Base-by-base conservation (phyloP, 2,888 invertebrate species). In the Leptopilina myrica region DNA sequence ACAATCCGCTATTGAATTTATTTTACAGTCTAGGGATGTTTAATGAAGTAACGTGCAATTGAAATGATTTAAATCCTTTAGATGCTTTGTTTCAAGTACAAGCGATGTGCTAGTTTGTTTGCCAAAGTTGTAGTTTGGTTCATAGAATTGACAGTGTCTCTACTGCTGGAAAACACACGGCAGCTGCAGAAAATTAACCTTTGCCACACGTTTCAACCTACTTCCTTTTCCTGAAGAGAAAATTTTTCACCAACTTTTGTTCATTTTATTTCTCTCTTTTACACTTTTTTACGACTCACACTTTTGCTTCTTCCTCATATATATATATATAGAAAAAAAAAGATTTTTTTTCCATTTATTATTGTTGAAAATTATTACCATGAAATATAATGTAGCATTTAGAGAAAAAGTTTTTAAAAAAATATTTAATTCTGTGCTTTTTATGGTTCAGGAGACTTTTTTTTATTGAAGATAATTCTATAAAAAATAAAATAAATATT, bases 111-210 rank as follows among this genome's bases (percentile, higher is more conserved):
- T 53, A 9, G 26, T 53, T 53, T 69, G 69, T 69, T 69, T 56
- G 69, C 53, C 12, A 49, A 69, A 53, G 69, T 69, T 69, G 53
- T 49, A 26, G 12, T 26, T 26, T 53, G 33, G 69, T 53, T 53
- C 26, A n/a, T 53, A 33, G 33, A 69, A 69, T 69, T 69, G 69
- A 69, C 53, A 69, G 69, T 69, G 69, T 7, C 66, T 7, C 66
- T 46, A 66, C 49, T 69, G 49, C 26, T 53, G 15, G 33, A 53
- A 53, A 53, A 69, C 26, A 69, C 26, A 53, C 69, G 53, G 53
- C 53, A 69, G 53, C 49, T 69, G 69, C 26, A 69, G 53, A 69
- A 69, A 69, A 69, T 69, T 53, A 53, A 12, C 26, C 14, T 8
- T 33, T 69, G 69, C 20, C 49, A 46, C 46, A 67, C 67, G 11